Percentiles rank a stretch among this genome's conserved stretches.
phyloP scores from a whole-genome alignment of 2,888 invertebrate genomes.

The Macrosiphum euphorbiae region DNA sequence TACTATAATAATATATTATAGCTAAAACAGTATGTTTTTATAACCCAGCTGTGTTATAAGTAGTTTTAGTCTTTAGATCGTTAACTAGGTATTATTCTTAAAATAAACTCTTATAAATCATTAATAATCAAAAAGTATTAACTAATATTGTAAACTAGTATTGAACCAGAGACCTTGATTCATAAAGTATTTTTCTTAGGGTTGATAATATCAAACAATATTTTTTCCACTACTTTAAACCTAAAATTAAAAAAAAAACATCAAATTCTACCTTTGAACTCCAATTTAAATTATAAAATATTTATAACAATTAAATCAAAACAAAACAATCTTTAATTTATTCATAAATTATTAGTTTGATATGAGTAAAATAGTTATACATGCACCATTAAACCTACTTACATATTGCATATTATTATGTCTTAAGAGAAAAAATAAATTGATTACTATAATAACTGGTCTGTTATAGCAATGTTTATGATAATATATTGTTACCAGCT shows the following conservation, averaged over 20 bases:
- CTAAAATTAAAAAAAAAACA: no score
- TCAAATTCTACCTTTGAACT: not conserved
- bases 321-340: not conserved
- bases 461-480: no score
- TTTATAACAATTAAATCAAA: not conserved
- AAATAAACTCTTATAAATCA: not conserved
- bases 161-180: not conserved
- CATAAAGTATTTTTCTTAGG: not conserved
- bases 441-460: not conserved
- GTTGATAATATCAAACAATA: not conserved
- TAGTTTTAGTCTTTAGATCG: not conserved
- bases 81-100: not conserved
- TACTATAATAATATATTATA: not conserved
- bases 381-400: not conserved
- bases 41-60: not conserved
- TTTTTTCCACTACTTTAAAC: not conserved
- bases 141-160: not conserved
- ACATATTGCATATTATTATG: not conserved
- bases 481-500: not conserved
- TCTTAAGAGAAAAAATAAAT: not conserved
- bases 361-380: not conserved
- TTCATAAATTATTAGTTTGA: not conserved
- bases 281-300: not conserved
- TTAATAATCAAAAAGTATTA: not conserved
- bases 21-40: not conserved